Conservation (phyloP, 2,797 vertebrate species). For the Microctenopoma stevenorrisi region DNA sequence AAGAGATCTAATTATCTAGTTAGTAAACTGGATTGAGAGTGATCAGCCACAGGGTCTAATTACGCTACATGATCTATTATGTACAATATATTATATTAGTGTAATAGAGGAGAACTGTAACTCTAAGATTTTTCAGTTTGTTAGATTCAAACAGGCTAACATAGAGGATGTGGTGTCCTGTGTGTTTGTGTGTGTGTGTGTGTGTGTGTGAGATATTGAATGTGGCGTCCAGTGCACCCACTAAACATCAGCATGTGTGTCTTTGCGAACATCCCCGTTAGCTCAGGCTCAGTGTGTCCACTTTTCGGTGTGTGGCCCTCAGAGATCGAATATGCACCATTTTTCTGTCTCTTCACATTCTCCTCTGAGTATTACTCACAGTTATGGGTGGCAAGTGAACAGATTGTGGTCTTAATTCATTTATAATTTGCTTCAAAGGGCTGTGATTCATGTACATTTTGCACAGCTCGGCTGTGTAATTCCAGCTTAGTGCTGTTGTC, state of each 20-base stretch:
- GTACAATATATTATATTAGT: background rate
- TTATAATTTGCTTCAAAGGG: constrained; percentile 12
- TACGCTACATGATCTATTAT: constrained; percentile 29
- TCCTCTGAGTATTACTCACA: constrained; percentile 11
- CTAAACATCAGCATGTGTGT: too few species aligned
- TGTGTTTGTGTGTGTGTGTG: too few species aligned
- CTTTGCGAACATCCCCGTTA: too few species aligned
- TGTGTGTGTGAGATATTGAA: too few species aligned
- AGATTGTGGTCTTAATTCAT: constrained; percentile 23
- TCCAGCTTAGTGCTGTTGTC: background rate
- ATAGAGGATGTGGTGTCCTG: background rate
- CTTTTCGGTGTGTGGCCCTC: background rate
- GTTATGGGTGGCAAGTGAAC: constrained; percentile 25
- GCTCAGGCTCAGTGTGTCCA: background rate
- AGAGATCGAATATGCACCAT: constrained; percentile 2
- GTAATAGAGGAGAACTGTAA: constrained; percentile 7
- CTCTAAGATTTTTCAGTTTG: constrained; percentile 1
- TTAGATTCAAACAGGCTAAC: constrained; percentile 2
- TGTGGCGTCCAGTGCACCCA: too few species aligned
- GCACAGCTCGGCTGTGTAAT: background rate
- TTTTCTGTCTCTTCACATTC: constrained; percentile 1
- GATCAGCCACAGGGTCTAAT: constrained; percentile 44
- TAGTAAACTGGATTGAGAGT: constrained; percentile 54
- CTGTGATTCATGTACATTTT: constrained; percentile 22
- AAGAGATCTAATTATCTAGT: constrained; percentile 42